These are phyloP conservation scores for Taurulus bubalis DNA, from an alignment of 2,113 vertebrate species.

Conservation along the genomic window DNA sequence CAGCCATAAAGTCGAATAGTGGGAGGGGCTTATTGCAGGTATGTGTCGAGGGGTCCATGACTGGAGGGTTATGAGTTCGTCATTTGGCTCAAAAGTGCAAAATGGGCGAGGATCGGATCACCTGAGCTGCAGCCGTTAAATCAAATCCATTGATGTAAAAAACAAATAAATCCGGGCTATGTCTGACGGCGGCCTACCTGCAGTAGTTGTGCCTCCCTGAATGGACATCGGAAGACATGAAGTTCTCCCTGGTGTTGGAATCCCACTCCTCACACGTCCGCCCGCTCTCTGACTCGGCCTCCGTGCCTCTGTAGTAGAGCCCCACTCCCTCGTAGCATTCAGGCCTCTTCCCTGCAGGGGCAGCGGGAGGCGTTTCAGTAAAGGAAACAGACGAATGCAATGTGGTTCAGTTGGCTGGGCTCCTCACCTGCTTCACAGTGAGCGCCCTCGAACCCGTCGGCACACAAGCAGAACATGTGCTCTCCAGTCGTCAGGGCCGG, in stretches of 20 bases:
- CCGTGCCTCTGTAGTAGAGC: slow-evolving; percentile 66
- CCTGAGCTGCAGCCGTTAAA: too few species aligned
- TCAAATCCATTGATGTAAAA: too few species aligned
- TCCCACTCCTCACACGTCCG: slow-evolving; percentile 73
- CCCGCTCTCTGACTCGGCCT: slow-evolving; percentile 61
- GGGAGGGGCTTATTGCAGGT: too few species aligned
- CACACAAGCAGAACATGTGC: slow-evolving; percentile 73
- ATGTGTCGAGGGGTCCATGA: too few species aligned
- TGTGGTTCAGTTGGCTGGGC: neutral
- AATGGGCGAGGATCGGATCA: too few species aligned
- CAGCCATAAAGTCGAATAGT: too few species aligned
- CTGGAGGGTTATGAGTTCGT: too few species aligned
- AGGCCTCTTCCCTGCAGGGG: slow-evolving; percentile 2
- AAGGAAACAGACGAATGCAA: neutral
- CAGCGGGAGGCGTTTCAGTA: neutral
- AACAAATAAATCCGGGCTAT: neutral
- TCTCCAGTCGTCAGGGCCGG: neutral
- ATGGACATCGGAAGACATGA: slow-evolving; percentile 40
- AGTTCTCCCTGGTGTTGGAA: neutral
- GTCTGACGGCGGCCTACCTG: slow-evolving; percentile 62
- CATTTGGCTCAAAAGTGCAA: too few species aligned
- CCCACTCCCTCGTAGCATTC: slow-evolving; percentile 72
- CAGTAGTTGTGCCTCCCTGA: slow-evolving; percentile 82
- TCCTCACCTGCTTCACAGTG: slow-evolving; percentile 74
- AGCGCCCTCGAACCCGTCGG: slow-evolving; percentile 59